These are phyloP conservation scores for Stigmatopora argus DNA, from an alignment of 2,113 vertebrate genomes.

Conservation along the genomic window DNA sequence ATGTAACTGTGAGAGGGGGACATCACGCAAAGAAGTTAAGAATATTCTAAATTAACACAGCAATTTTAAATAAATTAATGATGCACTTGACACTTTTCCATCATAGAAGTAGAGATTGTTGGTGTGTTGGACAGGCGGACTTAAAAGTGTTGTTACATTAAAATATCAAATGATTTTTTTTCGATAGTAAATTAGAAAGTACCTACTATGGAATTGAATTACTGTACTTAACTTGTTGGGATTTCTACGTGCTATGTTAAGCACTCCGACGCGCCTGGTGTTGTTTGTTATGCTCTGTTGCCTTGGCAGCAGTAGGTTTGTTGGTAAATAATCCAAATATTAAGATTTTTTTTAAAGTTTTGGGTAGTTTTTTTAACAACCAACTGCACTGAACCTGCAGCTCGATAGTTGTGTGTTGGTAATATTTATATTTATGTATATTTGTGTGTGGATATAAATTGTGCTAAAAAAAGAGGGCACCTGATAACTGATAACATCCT, in stretches of 20 bases:
- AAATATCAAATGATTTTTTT: background rate
- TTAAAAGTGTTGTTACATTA: background rate
- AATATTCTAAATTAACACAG: accelerated
- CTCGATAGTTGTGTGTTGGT: background rate
- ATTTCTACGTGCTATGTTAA: background rate
- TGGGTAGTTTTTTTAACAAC: background rate
- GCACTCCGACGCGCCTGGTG: background rate
- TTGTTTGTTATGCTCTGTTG: background rate
- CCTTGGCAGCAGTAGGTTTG: conserved; percentile 1
- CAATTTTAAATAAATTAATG: accelerated
- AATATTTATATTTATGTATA: background rate
- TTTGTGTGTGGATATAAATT: background rate
- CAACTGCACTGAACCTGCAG: background rate
- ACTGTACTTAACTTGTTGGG: background rate
- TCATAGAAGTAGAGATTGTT: background rate
- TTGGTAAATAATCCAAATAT: background rate
- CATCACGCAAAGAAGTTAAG: background rate
- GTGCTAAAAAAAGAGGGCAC: background rate
- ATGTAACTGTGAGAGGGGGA: accelerated
- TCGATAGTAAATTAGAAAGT: background rate
- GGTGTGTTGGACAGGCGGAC: background rate
- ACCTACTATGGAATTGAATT: background rate
- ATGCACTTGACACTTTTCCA: background rate
- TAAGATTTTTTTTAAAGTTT: background rate
- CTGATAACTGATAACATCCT: background rate